Evolutionary conservation across 2,113 vertebrate genomes (phyloP), one percentile per base, ranked within the genome.

Genomic region (Zingel zingel): DNA sequence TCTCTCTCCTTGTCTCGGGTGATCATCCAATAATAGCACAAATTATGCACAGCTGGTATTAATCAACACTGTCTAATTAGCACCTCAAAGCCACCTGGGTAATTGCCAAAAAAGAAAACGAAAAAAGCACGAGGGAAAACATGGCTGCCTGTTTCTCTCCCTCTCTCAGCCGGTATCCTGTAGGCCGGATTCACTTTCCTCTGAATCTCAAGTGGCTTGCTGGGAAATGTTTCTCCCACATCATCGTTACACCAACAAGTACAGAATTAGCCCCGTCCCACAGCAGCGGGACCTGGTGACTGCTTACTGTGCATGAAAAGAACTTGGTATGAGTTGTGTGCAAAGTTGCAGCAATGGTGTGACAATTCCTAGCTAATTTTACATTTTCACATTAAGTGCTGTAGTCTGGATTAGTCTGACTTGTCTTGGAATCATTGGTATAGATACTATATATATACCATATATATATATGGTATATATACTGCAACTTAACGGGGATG

Each of bases 41-140:
- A 62, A 87, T 88, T 88, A 90, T 89, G 81, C 90, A 88, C 88
- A 90, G 86, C 85, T 89, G 88, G 78, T 91, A 81, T 85, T 91
- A 93, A 93, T 91, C 89, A 93, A 89, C 85, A 80, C 86, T 84
- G 77, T 82, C 84, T 89, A 90, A 92, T 93, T 92, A 91, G 86
- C 89, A 76, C 82, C 86, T 89, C 88, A 86, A 82, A 90, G 83
- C 88, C 89, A 85, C 79, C 81, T 80, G 89, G 89, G 84, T 83
- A 88, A 89, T 89, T 69, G 70, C 66, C 67, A 72, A 64, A 56
- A 68, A 54, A 70, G 33, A 51, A 61, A 63, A 76, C 5, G 33
- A 13, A 56, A 39, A 47, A 51, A 61, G 57, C 51, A 58, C 19
- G 27, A 76, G 21, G 19, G 63, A 68, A 80, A 86, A 79, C 59